phyloP scores from a whole-genome alignment of 2,797 vertebrate genomes.

The Sebastes jordani region DNA sequence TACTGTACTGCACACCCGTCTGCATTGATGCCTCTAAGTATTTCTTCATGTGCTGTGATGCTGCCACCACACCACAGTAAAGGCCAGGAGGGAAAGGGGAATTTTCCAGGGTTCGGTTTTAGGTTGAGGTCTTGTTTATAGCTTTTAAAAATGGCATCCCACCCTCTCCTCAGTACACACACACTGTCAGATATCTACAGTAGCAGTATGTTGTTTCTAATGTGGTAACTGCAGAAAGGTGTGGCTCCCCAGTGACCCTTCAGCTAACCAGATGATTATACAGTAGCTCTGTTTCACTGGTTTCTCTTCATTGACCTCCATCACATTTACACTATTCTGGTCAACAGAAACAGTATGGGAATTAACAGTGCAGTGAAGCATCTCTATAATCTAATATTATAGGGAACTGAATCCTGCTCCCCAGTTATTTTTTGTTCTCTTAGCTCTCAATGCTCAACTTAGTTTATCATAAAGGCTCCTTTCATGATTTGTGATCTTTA shows the following conservation, averaged over 20 bases:
- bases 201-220: conserved; percentile 13
- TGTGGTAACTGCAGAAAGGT: conserved; percentile 41
- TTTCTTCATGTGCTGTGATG: conserved; percentile 34
- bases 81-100: conserved; percentile 26
- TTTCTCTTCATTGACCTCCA: conserved; percentile 17
- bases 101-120: conserved; percentile 42
- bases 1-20: conserved; percentile 40
- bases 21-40: conserved; percentile 18
- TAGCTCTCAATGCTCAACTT: not conserved
- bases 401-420: not conserved
- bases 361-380: not conserved
- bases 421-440: not conserved
- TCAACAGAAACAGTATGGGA: not conserved
- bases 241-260: conserved; percentile 31
- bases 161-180: conserved; percentile 9
- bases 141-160: conserved; percentile 33
- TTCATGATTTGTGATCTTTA: not conserved
- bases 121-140: conserved; percentile 49
- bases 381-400: not conserved
- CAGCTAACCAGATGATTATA: conserved; percentile 37
- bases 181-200: conserved; percentile 26
- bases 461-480: not conserved
- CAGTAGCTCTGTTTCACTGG: not conserved
- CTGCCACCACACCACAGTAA: conserved; percentile 38
- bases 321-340: conserved; percentile 3